Conservation (phyloP, 2,797 vertebrate species). For the Alectoris magna region DNA sequence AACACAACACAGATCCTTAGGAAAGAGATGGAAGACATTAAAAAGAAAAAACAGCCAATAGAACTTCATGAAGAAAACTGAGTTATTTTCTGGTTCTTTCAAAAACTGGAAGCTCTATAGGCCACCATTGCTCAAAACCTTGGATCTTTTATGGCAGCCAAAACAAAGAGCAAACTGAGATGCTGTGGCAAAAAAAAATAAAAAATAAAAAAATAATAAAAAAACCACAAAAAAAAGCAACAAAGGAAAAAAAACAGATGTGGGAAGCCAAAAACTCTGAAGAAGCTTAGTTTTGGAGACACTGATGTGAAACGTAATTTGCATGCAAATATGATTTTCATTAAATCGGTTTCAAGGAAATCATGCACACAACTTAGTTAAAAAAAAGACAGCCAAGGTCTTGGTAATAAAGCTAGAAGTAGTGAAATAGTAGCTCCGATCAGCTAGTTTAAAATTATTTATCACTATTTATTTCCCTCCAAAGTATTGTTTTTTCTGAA, state of each 20-base stretch:
- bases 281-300: not conserved
- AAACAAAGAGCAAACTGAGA: constrained; percentile 23
- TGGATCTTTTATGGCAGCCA: not conserved
- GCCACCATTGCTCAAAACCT: not conserved
- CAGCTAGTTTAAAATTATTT: not conserved
- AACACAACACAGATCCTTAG: not conserved
- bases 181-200: not conserved
- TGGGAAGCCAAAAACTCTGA: not conserved
- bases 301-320: not conserved
- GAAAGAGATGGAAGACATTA: not conserved
- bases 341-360: constrained; percentile 17
- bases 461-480: not conserved
- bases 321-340: not conserved
- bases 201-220: too few relatives aligned
- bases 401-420: not conserved
- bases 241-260: not conserved
- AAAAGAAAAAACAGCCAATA: not conserved
- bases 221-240: not conserved
- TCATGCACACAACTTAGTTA: not conserved
- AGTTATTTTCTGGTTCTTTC: not conserved
- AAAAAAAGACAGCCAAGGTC: not conserved
- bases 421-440: not conserved
- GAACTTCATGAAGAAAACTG: not conserved
- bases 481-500: not conserved
- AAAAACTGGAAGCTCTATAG: not conserved